phyloP scores from a whole-genome alignment of 2,888 invertebrate species.

The Diaprepes abbreviatus region DNA sequence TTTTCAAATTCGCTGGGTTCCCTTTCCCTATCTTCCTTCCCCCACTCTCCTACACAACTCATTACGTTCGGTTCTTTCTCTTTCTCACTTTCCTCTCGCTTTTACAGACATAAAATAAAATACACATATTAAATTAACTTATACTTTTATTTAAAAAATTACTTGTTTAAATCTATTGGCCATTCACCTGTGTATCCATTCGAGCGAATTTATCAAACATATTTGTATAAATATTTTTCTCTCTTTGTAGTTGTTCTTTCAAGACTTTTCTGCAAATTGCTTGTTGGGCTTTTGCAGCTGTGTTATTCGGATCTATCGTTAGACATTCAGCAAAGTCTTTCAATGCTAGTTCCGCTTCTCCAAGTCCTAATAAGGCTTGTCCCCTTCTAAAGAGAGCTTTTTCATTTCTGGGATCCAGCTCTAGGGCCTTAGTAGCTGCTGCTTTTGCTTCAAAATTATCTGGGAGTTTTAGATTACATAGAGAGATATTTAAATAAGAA shows the following conservation, averaged over 20 bases:
- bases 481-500: conserved; percentile 83
- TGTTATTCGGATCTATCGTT: conserved; percentile 85
- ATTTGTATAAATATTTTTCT: conserved; percentile 91
- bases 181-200: conserved; percentile 79
- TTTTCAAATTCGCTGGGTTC: conserved; percentile 83
- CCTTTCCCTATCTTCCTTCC: conserved; percentile 77
- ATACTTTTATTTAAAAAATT: conserved; percentile 15
- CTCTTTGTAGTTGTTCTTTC: conserved; percentile 82
- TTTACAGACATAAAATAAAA: conserved; percentile 49
- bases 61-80: conserved; percentile 80
- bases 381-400: conserved; percentile 93
- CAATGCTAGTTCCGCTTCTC: conserved; percentile 84
- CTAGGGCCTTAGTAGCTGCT: conserved; percentile 83
- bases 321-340: conserved; percentile 84
- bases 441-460: conserved; percentile 79
- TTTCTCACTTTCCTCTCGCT: conserved; percentile 81
- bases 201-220: conserved; percentile 96
- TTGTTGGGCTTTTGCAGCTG: conserved; percentile 87
- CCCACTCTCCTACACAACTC: conserved; percentile 82
- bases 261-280: conserved; percentile 79
- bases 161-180: conserved; percentile 44
- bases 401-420: conserved; percentile 80
- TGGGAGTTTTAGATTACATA: conserved; percentile 84
- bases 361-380: conserved; percentile 80
- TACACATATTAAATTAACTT: conserved; percentile 17